Conservation (phyloP, 2,888 invertebrate species). For the Resseliella maxima region DNA sequence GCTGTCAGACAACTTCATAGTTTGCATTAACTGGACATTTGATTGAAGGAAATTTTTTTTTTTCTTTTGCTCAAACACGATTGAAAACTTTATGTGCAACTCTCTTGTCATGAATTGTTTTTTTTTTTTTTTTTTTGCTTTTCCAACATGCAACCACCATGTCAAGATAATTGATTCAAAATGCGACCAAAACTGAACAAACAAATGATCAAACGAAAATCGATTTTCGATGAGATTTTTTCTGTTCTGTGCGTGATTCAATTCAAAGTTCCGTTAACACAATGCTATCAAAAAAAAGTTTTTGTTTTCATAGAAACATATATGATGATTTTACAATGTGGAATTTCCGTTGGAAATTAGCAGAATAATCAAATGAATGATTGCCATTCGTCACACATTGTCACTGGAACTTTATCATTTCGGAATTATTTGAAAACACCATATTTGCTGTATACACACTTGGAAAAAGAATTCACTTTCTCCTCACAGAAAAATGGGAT, state of each 20-base stretch:
- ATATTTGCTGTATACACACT: no score
- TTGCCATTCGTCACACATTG: not conserved
- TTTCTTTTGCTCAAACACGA: not conserved
- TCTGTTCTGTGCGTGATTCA: not conserved
- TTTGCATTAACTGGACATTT: not conserved
- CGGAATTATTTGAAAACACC: no score
- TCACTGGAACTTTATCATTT: not conserved
- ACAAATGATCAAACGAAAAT: not conserved
- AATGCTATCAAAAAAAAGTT: no score
- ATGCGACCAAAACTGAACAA: not conserved
- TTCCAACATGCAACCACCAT: not conserved
- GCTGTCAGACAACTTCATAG: slow-evolving; percentile 35
- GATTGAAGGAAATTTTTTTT: not conserved
- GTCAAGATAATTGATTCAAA: slow-evolving; percentile 4
- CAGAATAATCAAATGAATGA: not conserved
- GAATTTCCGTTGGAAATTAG: not conserved
- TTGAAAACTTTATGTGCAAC: not conserved
- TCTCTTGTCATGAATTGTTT: not conserved
- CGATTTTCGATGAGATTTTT: not conserved
- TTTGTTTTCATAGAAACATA: no score
- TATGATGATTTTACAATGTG: no score
- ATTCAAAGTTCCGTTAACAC: not conserved
- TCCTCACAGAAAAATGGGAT: no score
- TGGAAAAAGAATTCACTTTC: no score
- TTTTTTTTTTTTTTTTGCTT: no score